Base-by-base conservation (phyloP, 2,113 vertebrate species). In the Pongo pygmaeus region DNA sequence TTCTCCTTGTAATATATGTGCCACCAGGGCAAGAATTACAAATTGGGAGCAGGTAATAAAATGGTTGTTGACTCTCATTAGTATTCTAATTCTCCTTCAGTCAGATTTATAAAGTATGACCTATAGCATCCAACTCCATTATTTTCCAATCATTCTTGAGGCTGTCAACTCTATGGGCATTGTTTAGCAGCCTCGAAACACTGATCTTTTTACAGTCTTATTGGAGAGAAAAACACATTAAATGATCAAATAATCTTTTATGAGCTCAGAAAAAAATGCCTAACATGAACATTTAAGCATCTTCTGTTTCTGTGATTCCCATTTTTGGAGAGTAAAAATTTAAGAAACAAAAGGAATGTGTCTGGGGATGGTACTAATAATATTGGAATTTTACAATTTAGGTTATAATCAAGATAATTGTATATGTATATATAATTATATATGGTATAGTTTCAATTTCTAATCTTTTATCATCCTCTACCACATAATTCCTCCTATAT, bases 31-130 rank as follows among this genome's bases (percentile, higher is more conserved):
- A 69, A 88, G 43, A 67, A 84, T 69, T 95, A 80, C 43, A 92
- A 70, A 91, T 88, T 91, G 57, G 6, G 38, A 95, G 16, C n/a
- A 94, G 50, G 43, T 91, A 88, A 80, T 48, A 30, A 91, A 93
- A 88, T 78, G 81, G 23, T 59, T 89, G 70, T 69, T 91, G 89
- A 59, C 57, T 89, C 57, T 97, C 89, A 91, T 97, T 95, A 96
- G n/a, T 50, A 97, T 91, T 93, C 85, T 16, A 57, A 46, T 55
- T 74, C 6, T 61, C 30, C 23, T 35, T 3, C 5, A 81, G 25
- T 93, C 78, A n/a, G 70, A 81, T 94, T 85, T 91, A 97, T 25
- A 52, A 85, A 94, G 27, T 91, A 50, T 96, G 81, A 94, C 77
- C 23, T 57, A 48, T 4, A 38, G 32, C 25, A 67, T 78, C 43